Percentiles rank a stretch among this genome's conserved stretches.
phyloP scores from a whole-genome alignment of 2,888 invertebrate genomes.

The Pammene aurita region DNA sequence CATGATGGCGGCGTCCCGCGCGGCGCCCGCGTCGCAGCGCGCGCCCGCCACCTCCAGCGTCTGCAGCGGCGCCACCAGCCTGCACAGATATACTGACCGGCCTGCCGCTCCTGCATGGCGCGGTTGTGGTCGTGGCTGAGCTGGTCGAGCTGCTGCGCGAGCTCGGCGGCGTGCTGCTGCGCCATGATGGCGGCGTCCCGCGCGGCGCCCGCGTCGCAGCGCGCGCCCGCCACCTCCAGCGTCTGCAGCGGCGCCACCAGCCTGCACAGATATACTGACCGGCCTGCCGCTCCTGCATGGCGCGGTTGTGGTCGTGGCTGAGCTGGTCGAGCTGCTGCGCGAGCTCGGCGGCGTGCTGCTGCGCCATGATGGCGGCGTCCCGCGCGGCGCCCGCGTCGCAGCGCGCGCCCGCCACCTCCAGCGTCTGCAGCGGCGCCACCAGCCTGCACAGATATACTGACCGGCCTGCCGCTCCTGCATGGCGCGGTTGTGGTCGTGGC shows the following conservation, averaged over 20 bases:
- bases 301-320: conserved; percentile 68
- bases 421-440: too few species aligned
- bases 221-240: conserved; percentile 59
- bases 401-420: conserved; percentile 74
- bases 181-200: conserved; percentile 47
- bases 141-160: conserved; percentile 78
- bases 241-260: conserved; percentile 48
- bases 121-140: conserved; percentile 71
- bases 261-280: conserved; percentile 24
- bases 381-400: conserved; percentile 57
- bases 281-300: conserved; percentile 68
- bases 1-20: conserved; percentile 68
- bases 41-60: conserved; percentile 63
- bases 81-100: conserved; percentile 46
- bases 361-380: conserved; percentile 47
- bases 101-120: conserved; percentile 65
- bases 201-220: conserved; percentile 61
- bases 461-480: conserved; percentile 77
- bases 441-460: neutral
- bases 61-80: conserved; percentile 48
- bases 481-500: conserved; percentile 73
- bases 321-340: conserved; percentile 77
- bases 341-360: conserved; percentile 60
- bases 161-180: conserved; percentile 54
- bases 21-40: conserved; percentile 74